Conservation (phyloP, 2,888 invertebrate genomes). For the Latheticus oryzae region DNA sequence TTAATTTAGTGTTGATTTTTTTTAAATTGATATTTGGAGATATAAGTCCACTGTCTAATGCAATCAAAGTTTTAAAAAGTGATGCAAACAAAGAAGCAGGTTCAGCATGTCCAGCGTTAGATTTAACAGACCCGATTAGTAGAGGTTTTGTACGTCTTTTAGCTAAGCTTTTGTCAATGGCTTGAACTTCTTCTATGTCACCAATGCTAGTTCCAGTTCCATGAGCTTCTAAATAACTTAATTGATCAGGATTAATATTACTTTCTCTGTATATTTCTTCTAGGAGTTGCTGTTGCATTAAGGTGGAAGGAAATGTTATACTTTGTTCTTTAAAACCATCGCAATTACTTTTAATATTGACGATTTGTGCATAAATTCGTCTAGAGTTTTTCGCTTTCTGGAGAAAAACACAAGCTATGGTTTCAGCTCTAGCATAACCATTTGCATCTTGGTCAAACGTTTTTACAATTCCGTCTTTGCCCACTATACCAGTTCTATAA, state of each 20-base stretch:
- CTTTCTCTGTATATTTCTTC: slow-evolving; percentile 77
- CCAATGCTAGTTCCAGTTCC: slow-evolving; percentile 85
- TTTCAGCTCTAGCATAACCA: slow-evolving; percentile 88
- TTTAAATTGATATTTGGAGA: slow-evolving; percentile 88
- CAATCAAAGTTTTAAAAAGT: slow-evolving; percentile 76
- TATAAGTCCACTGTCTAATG: slow-evolving; percentile 82
- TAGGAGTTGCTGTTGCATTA: slow-evolving; percentile 72
- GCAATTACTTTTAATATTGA: slow-evolving; percentile 60
- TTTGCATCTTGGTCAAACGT: slow-evolving; percentile 88
- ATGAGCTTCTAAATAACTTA: slow-evolving; percentile 90
- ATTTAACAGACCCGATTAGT: slow-evolving; percentile 90
- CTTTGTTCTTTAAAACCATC: slow-evolving; percentile 61
- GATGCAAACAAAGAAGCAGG: slow-evolving; percentile 87
- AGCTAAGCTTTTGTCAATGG: slow-evolving; percentile 84
- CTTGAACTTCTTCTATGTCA: slow-evolving; percentile 91
- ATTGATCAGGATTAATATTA: slow-evolving; percentile 74
- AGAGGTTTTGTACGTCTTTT: slow-evolving; percentile 72
- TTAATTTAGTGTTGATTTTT: slow-evolving; percentile 66
- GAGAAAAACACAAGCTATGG: slow-evolving; percentile 76
- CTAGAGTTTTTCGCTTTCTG: slow-evolving; percentile 73
- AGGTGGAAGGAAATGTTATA: slow-evolving; percentile 63
- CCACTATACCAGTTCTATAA: no score
- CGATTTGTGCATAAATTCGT: slow-evolving; percentile 66
- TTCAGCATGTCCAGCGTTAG: slow-evolving; percentile 94
- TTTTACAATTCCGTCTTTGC: slow-evolving; percentile 88